Evolutionary conservation across 2,113 vertebrate species (phyloP).

Genomic region (Erythrolamprus reginae): DNA sequence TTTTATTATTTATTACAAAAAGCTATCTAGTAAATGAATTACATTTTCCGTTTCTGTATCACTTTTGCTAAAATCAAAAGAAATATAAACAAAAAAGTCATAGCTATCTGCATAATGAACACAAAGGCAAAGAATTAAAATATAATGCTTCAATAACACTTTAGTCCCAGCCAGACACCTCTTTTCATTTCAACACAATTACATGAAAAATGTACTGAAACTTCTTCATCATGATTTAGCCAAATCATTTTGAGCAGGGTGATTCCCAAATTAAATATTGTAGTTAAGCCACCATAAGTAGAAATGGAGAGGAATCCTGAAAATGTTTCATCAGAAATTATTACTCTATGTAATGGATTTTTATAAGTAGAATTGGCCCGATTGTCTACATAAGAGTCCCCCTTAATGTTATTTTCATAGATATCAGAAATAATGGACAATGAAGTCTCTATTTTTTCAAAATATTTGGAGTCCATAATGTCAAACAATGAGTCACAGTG

Average conservation of each 20-base stretch:
- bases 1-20: neutral
- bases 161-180: neutral
- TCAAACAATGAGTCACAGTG: neutral
- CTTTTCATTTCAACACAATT: neutral
- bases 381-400: neutral
- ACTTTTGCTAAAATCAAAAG: neutral
- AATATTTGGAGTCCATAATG: neutral
- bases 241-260: neutral
- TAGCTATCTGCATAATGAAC: neutral
- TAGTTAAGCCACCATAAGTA: neutral
- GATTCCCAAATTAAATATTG: neutral
- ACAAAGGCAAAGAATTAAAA: neutral
- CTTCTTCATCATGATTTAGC: slow-evolving; percentile 13
- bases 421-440: slow-evolving; percentile 1
- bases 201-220: neutral
- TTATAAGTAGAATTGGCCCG: neutral
- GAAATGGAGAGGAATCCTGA: neutral
- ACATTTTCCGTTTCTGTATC: neutral
- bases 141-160: neutral
- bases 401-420: neutral
- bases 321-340: neutral
- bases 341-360: neutral
- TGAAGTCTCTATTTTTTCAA: neutral
- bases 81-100: neutral
- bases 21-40: neutral